Conservation (phyloP, 2,888 invertebrate genomes). For the Spisula solida region DNA sequence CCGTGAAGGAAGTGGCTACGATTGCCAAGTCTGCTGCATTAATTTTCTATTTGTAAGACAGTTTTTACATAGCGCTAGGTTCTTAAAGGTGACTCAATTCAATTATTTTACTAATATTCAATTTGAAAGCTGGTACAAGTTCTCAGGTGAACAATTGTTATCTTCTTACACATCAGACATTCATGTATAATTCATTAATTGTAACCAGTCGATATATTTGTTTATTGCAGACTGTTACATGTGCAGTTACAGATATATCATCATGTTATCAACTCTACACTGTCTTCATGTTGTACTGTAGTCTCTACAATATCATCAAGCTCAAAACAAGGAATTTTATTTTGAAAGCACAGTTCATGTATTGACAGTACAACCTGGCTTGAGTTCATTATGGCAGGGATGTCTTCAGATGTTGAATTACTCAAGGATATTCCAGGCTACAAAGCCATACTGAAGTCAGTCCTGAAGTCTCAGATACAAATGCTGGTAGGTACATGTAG, state of each 20-base stretch:
- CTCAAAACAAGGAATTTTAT: neutral
- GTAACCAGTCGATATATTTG: neutral
- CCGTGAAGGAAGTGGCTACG: too few species aligned
- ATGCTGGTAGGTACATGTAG: conserved; percentile 47
- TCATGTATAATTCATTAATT: too few species aligned
- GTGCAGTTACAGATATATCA: neutral
- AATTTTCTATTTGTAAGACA: too few species aligned
- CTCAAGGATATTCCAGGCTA: conserved; percentile 54
- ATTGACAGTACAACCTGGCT: neutral
- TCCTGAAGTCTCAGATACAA: conserved; percentile 55
- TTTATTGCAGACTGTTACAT: neutral
- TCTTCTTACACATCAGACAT: too few species aligned
- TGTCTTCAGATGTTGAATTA: conserved; percentile 41
- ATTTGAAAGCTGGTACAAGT: too few species aligned
- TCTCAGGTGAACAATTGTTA: too few species aligned
- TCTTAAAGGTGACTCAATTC: too few species aligned
- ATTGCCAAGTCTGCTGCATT: too few species aligned
- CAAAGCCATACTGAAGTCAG: conserved; percentile 56
- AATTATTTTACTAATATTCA: too few species aligned
- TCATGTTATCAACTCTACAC: neutral
- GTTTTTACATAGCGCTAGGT: too few species aligned
- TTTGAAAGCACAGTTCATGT: neutral
- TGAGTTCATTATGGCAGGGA: conserved; percentile 18
- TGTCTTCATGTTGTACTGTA: neutral
- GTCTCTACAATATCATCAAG: neutral